Evolutionary conservation across 2,888 invertebrate genomes (phyloP), one percentile per base, ranked within the genome.

Genomic region (Adineta ricciae): DNA sequence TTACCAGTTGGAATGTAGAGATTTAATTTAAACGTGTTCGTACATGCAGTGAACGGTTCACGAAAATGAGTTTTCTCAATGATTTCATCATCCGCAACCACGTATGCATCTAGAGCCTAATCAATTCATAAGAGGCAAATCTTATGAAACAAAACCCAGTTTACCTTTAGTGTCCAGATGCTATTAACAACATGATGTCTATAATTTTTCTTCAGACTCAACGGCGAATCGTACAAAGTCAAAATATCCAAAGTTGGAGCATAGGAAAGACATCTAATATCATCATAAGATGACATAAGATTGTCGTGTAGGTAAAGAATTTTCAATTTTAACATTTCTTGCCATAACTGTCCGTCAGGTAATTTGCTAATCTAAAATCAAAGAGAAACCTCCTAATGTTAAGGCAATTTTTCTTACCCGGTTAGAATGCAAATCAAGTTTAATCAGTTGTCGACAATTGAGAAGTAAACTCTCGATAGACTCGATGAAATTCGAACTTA

Each of bases 81-180:
- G 83, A 90, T 90, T 87, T 90, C 90, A 86, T 90, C 90, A 87
- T 90, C 90, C 7, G 90, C 89, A 11, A 90, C 87, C 16, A 90
- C 88, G 87, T 88, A 87, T 78, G 88, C 86, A 86, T 90, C 90
- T 24, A 90, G 87, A 11, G 90, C 90, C 86, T 89, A 50, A 38
- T 46, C 64, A 46, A 54, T 2, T 36, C 14, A 52, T 3, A 8
- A 50, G 9, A 46, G 46, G 11, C 5, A 46, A 5, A 46, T 46
- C 11, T 46, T 46, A 5, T 1, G 36, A 32, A 21, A 38, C 5
- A 64, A 49, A 21, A 49, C 41, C 27, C n/a, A n/a, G n/a, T n/a
- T 72, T 84, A 85, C 85, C 64, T 85, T 89, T 36, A 90, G 87
- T 7, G 89, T 87, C 89, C 88, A 89, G 46, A 90, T 88, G 85